Evolutionary conservation across 2,888 invertebrate genomes (phyloP).

Genomic region (Drosophila infuscata): DNA sequence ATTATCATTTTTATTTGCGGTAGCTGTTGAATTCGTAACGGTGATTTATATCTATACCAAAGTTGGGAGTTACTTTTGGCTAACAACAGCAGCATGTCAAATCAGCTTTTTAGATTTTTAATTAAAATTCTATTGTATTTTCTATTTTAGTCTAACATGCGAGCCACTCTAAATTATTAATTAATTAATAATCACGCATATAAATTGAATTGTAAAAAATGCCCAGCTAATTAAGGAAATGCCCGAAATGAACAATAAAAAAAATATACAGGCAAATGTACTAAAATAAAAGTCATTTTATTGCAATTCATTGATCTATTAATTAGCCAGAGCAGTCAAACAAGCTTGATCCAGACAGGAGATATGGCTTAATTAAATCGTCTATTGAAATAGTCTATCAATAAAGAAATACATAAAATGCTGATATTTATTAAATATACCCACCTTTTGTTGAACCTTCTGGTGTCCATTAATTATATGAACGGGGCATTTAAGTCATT

Average conservation of each 20-base stretch:
- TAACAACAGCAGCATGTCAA: constrained; percentile 3
- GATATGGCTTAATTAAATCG: background rate
- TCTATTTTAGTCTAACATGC: constrained; percentile 15
- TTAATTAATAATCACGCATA: background rate
- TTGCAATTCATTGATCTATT: background rate
- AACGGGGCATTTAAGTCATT: background rate
- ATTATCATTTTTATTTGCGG: constrained; percentile 39
- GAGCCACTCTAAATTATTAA: background rate
- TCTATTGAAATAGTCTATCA: background rate
- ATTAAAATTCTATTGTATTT: constrained; percentile 5
- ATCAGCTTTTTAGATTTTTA: constrained; percentile 18
- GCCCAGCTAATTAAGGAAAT: constrained; percentile 6
- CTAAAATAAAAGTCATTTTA: background rate
- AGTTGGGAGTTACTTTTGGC: constrained; percentile 26
- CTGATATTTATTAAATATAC: background rate
- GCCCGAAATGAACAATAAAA: constrained; percentile 7
- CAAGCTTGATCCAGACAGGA: background rate
- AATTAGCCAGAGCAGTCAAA: background rate
- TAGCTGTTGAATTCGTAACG: constrained; percentile 49
- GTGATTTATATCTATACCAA: constrained; percentile 26
- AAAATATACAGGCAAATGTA: background rate
- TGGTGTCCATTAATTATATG: background rate
- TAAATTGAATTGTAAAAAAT: constrained; percentile 6
- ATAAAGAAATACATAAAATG: background rate
- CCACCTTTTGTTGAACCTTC: background rate